Evolutionary conservation across 2,888 invertebrate genomes (phyloP), one percentile per base, ranked within the genome.

Genomic region (Campoplex capitator): DNA sequence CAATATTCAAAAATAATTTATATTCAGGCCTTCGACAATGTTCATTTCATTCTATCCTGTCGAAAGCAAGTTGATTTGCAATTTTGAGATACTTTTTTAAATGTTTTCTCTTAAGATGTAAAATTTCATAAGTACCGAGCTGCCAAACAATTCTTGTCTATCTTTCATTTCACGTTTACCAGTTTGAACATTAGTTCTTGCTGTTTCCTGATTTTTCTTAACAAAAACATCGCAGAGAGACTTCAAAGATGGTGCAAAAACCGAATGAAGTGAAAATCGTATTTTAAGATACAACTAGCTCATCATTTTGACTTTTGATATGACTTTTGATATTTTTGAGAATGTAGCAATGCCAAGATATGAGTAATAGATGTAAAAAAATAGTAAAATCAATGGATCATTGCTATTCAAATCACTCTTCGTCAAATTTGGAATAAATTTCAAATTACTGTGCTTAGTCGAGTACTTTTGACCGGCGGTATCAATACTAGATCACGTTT

Each of bases 401-500:
- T 18, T 7, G n/a, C 32, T 6, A 6, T 32, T 32, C 6, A 11
- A 62, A 62, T 32, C 0, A 16, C 13, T 62, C 16, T 16, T 4
- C 11, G 4, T 32, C 1, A 62, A 16, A 62, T 62, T 62, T 32
- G 62, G 3, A 62, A 32, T 62, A 11, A 11, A 45, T 45, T 45
- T 11, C 11, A 11, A 13, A 45, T 13, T 13, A 1, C 45, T 45
- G 45, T 11, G 11, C 11, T 45, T 13, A 45, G 45, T 13, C 1
- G 11, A 45, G 62, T 48, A 70, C 70, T 70, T 70, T 70, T 70
- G 70, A 70, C 42, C 42, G 13, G 70, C 70, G 18, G 16, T 45
- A 28, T 67, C 38, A 51, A 67, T 77, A 35, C 77, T 28, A 48
- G 23, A 35, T 77, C 18, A 67, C 67, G 45, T 77, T 76, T 77